A percentile compares a stretch with the other conserved stretches of the same genome.
Conservation (phyloP, 1,140 invertebrate genomes). For the Danaus plexippus region DNA sequence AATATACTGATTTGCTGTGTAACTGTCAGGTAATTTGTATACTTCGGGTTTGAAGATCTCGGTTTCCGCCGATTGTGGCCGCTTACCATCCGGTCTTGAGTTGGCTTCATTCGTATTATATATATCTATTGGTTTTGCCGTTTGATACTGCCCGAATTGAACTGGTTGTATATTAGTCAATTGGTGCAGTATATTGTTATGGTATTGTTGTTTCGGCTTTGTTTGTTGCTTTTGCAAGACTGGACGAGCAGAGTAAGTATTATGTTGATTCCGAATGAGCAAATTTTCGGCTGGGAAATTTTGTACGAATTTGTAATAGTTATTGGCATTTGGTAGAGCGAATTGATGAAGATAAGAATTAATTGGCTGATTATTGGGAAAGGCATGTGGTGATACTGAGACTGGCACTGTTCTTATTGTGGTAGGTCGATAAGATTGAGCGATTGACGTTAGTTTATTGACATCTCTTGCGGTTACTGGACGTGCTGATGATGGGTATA, state of each 20-base stretch:
- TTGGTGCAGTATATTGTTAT: slow-evolving; percentile 50
- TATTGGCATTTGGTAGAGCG: slow-evolving; percentile 42
- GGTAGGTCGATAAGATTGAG: slow-evolving; percentile 63
- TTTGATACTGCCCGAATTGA: slow-evolving; percentile 55
- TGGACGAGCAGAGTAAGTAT: slow-evolving; percentile 44
- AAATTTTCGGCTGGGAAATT: slow-evolving; percentile 50
- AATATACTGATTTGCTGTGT: slow-evolving; percentile 37
- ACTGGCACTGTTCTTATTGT: slow-evolving; percentile 39
- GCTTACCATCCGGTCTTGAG: slow-evolving; percentile 43
- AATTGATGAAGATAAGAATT: slow-evolving; percentile 67
- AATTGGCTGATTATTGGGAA: slow-evolving; percentile 52
- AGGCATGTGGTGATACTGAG: slow-evolving; percentile 27
- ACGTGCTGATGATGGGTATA: slow-evolving; percentile 53
- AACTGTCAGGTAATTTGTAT: slow-evolving; percentile 49
- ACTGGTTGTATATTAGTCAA: slow-evolving; percentile 53
- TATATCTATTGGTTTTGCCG: slow-evolving; percentile 46
- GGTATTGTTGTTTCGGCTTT: slow-evolving; percentile 44
- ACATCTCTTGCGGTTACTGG: slow-evolving; percentile 57
- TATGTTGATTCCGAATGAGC: slow-evolving; percentile 48
- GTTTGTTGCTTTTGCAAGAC: slow-evolving; percentile 41
- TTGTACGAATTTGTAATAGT: slow-evolving; percentile 57
- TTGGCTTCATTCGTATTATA: slow-evolving; percentile 53
- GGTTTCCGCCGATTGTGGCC: slow-evolving; percentile 33
- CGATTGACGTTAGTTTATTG: slow-evolving; percentile 61
- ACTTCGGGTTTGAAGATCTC: slow-evolving; percentile 61